These are phyloP conservation scores for Tipula confusa DNA, from an alignment of 2,888 invertebrate genomes.

Conservation along the genomic window DNA sequence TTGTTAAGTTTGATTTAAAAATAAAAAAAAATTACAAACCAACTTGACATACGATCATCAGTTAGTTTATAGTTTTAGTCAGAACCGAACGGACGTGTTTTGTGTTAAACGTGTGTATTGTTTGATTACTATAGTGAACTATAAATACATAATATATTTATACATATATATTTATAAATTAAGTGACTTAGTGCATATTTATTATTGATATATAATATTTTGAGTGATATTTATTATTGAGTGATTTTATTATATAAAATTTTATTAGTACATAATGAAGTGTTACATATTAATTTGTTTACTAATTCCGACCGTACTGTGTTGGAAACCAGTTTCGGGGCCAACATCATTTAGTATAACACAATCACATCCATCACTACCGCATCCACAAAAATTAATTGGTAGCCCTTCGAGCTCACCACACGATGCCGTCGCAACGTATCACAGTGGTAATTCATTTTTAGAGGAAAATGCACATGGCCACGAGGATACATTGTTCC, in stretches of 20 bases:
- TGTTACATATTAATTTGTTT: background rate
- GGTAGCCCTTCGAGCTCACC: slow-evolving; percentile 36
- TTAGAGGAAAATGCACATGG: slow-evolving; percentile 25
- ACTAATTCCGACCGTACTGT: background rate
- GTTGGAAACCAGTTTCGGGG: slow-evolving; percentile 44
- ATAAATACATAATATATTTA: background rate
- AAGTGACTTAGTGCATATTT: background rate
- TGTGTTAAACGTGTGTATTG: background rate
- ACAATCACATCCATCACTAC: slow-evolving; percentile 45
- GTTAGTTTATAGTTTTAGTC: background rate
- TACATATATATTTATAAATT: no score
- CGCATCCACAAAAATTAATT: slow-evolving; percentile 35
- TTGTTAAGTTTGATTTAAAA: background rate
- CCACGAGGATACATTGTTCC: background rate
- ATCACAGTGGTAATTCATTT: slow-evolving; percentile 32
- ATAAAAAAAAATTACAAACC: background rate
- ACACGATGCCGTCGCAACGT: background rate
- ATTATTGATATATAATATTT: no score
- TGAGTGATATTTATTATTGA: background rate
- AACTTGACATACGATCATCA: background rate
- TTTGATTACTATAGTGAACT: background rate
- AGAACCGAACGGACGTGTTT: background rate
- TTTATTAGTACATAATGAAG: background rate
- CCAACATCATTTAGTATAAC: slow-evolving; percentile 41
- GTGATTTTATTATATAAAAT: background rate